Evolutionary conservation across 2,797 vertebrate genomes (phyloP), one percentile per base, ranked within the genome.

Genomic region (Malacoraja senta): DNA sequence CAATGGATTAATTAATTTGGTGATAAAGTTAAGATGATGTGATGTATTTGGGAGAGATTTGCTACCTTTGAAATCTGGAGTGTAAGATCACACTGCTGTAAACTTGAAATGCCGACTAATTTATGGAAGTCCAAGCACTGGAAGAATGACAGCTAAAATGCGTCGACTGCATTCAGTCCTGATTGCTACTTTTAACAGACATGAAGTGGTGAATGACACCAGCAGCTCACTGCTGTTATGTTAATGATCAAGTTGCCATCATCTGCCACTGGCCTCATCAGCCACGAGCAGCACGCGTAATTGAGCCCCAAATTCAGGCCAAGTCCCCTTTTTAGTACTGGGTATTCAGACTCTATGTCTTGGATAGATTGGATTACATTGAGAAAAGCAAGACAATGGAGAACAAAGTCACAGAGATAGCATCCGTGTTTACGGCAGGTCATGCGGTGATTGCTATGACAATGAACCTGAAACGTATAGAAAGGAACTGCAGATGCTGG

Each of bases 141-240:
- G n/a, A 65, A 68, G n/a, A 88, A 9, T 35, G 63, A 88, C n/a
- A 35, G 84, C 84, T 74, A 68, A 68, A 88, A 68, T 88, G n/a
- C 19, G 8, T 35, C 32, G 1, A 19, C 58, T 68, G 63, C 84
- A 88, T 63, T 88, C 61, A 63, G 15, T 32, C 12, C 10, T 68
- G 84, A 88, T 32, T 32, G 32, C 9, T 19, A 88, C 15, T 88
- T 88, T 88, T 78, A 35, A 21, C 19, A 12, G 26, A 26, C 15
- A 61, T 63, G 26, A 88, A 88, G 63, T 65, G 83, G 58, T n/a
- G 83, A 84, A 3, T 84, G 53, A 4, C 6, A 8, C 26, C 12
- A 3, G 53, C 53, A 61, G 10, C 9, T 84, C 81, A 84, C 81
- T 2, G 26, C 26, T n/a, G 58, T 4, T 35, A 78, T 78, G 77